phyloP scores from a whole-genome alignment of 2,113 vertebrate genomes.

The Crotalus tigris region DNA sequence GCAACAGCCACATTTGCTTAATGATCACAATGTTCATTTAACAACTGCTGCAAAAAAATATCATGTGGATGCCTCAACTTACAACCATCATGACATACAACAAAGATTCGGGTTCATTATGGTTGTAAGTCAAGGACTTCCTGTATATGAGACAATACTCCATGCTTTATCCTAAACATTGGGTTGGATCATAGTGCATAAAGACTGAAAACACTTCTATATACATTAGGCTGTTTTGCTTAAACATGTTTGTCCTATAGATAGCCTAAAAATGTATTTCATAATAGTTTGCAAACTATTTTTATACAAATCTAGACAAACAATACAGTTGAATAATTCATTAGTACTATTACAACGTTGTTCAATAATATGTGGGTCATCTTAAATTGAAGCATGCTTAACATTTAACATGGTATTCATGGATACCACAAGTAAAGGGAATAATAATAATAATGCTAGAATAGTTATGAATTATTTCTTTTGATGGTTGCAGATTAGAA shows the following conservation, averaged over 20 bases:
- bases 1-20: neutral
- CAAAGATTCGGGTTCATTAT: neutral
- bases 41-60: neutral
- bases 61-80: neutral
- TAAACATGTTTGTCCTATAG: neutral
- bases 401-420: neutral
- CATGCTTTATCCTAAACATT: neutral
- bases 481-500: slow-evolving; percentile 37
- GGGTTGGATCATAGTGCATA: neutral
- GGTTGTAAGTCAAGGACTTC: neutral
- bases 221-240: neutral
- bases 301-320: neutral
- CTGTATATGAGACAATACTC: neutral
- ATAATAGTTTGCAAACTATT: neutral
- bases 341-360: neutral
- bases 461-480: slow-evolving; percentile 22
- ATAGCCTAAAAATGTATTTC: neutral
- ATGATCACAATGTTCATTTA: neutral
- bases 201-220: slow-evolving; percentile 19
- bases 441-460: slow-evolving; percentile 8
- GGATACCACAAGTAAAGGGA: slow-evolving; percentile 9
- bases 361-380: neutral
- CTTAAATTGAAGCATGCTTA: neutral
- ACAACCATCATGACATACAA: neutral
- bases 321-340: neutral